Evolutionary conservation across 2,888 invertebrate genomes (phyloP), one percentile per base, ranked within the genome.

Genomic region (Doris montereyensis): DNA sequence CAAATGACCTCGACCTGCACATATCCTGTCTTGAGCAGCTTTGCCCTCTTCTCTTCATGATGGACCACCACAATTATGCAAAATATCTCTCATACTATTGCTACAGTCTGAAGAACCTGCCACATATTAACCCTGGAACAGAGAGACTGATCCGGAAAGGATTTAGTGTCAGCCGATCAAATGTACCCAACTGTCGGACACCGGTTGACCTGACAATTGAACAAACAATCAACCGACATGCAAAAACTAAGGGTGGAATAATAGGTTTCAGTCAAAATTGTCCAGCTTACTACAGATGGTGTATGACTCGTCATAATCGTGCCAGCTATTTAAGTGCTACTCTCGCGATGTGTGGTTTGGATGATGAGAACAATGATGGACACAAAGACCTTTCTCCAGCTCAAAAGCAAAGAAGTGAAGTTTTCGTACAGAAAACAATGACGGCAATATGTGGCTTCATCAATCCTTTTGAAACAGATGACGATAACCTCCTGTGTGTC

Each of bases 91-190:
- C 74, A 62, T 30, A 82, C 82, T 52, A 34, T 83, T 10, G 2
- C 74, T 62, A 78, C n/a, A n/a, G 52, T 0, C 24, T 83, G 58
- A 8, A 81, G 32, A 81, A 81, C 35, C 67, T 84, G 1, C n/a
- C 76, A 0, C 28, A 17, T 10, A 24, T 78, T 21, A 82, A 82
- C 34, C 82, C 81, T 32, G 83, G 84, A 10, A 78, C 81, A 4
- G 76, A 79, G 13, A 68, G 81, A 13, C 77, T 83, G 3, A 0
- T n/a, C 2, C 35, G 75, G 0, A 81, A 80, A 34, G 81, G 81
- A 0, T 78, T 83, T 74, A 82, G 82, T 78, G 83, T 83, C 0
- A 60, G 35, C 0, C 68, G 82, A 26, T 83, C 83, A 17, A 24
- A 41, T 21, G 74, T 82, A 21, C 79, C 77, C 0, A 24, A 4